Conservation (phyloP, 2,797 vertebrate species). For the Pogonophryne albipinna region DNA sequence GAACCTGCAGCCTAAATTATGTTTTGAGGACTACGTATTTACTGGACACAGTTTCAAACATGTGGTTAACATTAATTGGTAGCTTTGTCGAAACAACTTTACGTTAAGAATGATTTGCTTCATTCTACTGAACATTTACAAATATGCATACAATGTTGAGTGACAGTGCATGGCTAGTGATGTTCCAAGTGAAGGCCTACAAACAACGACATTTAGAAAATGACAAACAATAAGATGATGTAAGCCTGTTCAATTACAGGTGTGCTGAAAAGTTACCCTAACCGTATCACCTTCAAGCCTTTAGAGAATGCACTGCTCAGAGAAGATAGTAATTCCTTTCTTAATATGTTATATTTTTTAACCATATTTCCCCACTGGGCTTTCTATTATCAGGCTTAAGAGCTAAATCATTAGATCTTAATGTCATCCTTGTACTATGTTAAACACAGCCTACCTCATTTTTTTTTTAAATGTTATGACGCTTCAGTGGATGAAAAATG, state of each 20-base stretch:
- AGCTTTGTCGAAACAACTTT: no score
- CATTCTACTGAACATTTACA: background rate
- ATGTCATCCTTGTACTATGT: conserved; percentile 44
- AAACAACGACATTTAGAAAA: conserved; percentile 2
- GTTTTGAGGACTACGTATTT: no score
- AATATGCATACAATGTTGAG: background rate
- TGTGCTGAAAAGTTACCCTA: no score
- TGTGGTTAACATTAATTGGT: no score
- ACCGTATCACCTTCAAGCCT: no score
- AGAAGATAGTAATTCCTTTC: background rate
- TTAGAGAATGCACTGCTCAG: no score
- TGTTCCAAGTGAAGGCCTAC: background rate
- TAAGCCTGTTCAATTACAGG: background rate
- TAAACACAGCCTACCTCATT: conserved; percentile 27
- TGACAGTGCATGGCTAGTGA: background rate
- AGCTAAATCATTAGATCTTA: conserved; percentile 22
- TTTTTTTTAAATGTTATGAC: conserved; percentile 25
- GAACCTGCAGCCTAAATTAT: no score
- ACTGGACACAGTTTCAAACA: no score
- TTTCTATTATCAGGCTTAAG: conserved; percentile 44
- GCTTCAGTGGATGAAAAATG: no score
- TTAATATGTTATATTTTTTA: background rate
- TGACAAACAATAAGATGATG: background rate
- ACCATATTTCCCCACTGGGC: conserved; percentile 21
- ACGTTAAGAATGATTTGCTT: background rate